Conservation (phyloP, 2,888 invertebrate species). For the Drosophila setosimentum region DNA sequence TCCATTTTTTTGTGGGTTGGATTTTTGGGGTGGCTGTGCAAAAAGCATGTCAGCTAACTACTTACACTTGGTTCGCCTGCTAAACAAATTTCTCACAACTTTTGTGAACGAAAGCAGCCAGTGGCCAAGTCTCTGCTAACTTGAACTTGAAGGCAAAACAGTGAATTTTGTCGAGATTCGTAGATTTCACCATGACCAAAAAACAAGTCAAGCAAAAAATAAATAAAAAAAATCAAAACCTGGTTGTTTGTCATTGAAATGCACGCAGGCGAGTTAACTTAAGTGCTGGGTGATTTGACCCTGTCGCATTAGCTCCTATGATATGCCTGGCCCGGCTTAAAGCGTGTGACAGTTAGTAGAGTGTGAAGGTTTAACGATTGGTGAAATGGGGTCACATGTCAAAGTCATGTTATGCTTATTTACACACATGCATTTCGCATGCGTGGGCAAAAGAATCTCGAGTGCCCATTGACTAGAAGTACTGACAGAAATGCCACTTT, state of each 20-base stretch:
- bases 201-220: constrained; percentile 14
- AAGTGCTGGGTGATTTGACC: constrained; percentile 59
- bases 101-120: constrained; percentile 36
- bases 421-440: constrained; percentile 13
- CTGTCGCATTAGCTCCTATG: constrained; percentile 68
- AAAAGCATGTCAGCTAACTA: constrained; percentile 56
- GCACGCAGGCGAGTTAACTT: constrained; percentile 37
- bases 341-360: constrained; percentile 70
- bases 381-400: constrained; percentile 72
- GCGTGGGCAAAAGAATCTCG: constrained; percentile 31
- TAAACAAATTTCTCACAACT: constrained; percentile 48
- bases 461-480: background rate
- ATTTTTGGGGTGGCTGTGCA: constrained; percentile 22
- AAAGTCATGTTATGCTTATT: constrained; percentile 27
- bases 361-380: constrained; percentile 81
- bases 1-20: background rate
- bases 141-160: constrained; percentile 36
- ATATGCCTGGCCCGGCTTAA: constrained; percentile 58
- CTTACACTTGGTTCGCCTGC: constrained; percentile 50
- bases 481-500: constrained; percentile 4
- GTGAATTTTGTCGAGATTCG: constrained; percentile 26
- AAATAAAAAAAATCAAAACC: constrained; percentile 12
- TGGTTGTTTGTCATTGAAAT: constrained; percentile 61
- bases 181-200: constrained; percentile 70
- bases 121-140: constrained; percentile 6